Base-by-base conservation (phyloP, 1,140 invertebrate species). In the Streblospio benedicti region DNA sequence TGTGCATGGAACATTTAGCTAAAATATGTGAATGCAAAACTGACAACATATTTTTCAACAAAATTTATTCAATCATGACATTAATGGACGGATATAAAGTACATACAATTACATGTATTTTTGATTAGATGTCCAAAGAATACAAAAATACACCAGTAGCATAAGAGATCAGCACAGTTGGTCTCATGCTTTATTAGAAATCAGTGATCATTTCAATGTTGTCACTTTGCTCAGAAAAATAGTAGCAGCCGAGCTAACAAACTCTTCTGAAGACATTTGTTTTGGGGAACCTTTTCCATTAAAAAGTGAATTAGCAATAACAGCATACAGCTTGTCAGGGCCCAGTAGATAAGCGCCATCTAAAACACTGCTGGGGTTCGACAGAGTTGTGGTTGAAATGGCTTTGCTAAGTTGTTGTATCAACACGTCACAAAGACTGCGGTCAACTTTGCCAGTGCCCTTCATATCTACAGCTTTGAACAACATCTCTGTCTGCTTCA, bases 351-450 rank as follows among this genome's bases (percentile, higher is more conserved):
- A 28, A 27, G 45, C 45, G 12, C 23, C 30, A 23, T 47, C 23
- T 28, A 47, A 28, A 12, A 47, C 23, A 47, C 23, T 9, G 5
- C 25, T n/a, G 0, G 45, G 45, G n/a, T 47, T 28, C 30, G 25
- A 28, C 45, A 9, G 9, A 4, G 30, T 2, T 47, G 45, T 27
- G 25, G 45, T 27, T 47, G 45, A 12, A 6, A 72, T 57, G 31
- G 69, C 66, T 30, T 59, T 59, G 27, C 60, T 62, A n/a, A 72
- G 61, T 54, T 72, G 69, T 16, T 69, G 64, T 23, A 72, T 57
- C 2, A 68, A 64, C 1, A 63, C 55, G 23, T 72, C 68, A 67
- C 69, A 72, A 30, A 72, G 52, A 27, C 57, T 35, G 56, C 69
- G 69, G 41, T 70, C 65, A 9, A 65, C 68, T 59, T 69, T 69